A percentile compares a stretch with the other conserved stretches of the same genome.
Conservation (phyloP, 1,140 invertebrate species). For the Tetragnatha versicolor region DNA sequence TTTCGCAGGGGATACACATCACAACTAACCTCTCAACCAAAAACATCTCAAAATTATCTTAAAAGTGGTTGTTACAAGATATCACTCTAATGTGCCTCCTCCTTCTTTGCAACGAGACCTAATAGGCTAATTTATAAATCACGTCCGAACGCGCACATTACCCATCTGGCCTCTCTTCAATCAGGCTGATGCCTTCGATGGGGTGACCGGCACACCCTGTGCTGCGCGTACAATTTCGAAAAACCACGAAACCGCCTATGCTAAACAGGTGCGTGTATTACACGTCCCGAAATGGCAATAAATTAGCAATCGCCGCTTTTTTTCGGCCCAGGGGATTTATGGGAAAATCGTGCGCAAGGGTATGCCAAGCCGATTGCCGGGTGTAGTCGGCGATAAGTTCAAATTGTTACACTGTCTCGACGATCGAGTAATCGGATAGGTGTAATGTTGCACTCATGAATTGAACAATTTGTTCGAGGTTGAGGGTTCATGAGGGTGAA, state of each 20-base stretch:
- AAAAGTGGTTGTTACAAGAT: no score
- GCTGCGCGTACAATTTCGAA: background rate
- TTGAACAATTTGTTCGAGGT: background rate
- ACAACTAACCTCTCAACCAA: no score
- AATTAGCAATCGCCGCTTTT: constrained; percentile 18
- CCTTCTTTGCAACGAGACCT: no score
- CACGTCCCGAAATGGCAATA: constrained; percentile 5
- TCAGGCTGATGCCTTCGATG: no score
- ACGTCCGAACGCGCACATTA: no score
- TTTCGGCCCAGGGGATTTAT: constrained; percentile 31
- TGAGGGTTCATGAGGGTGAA: background rate
- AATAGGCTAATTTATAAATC: no score
- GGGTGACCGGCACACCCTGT: constrained; percentile 1
- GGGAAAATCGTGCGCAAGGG: constrained; percentile 28
- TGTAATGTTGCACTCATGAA: constrained; percentile 22
- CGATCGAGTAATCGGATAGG: constrained; percentile 34
- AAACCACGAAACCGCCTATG: background rate
- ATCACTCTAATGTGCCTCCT: no score
- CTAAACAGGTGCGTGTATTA: constrained; percentile 33
- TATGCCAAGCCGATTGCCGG: background rate
- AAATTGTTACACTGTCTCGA: constrained; percentile 10
- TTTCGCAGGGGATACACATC: no score
- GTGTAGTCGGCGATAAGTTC: background rate
- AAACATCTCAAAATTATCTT: no score
- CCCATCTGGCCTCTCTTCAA: no score